Evolutionary conservation across 2,113 vertebrate genomes (phyloP), one percentile per base, ranked within the genome.

Genomic region (Martes martes): DNA sequence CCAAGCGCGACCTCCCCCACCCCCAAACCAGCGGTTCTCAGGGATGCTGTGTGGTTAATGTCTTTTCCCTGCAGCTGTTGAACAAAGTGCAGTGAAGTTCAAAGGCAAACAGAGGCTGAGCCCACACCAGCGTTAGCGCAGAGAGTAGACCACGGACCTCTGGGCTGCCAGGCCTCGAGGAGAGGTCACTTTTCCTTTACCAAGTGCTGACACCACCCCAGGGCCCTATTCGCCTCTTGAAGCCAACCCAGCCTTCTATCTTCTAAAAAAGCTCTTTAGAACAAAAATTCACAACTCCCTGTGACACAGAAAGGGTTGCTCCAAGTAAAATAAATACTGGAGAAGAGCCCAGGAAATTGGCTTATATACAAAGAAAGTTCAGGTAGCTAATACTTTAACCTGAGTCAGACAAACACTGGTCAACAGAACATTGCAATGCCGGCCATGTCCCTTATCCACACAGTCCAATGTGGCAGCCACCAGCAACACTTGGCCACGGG

Each of bases 1-100:
- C 33, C n/a, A 24, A 36, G 52, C 11, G 2, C 1, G 2, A 50
- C 28, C 16, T 79, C 47, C 9, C 45, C 76, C 16, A 2, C 26
- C 19, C 13, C 11, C 31, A 69, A 47, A 19, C 6, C 0, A 1
- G 9, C 11, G 1, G 11, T 21, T n/a, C 47, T 28, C 26, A 1
- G 42, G 1, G 6, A 19, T 0, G 59, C 83, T n/a, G 9, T 8
- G 42, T 2, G 1, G 23, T 31, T 33, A 21, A 0, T 0, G 4
- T 36, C 11, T 61, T 67, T 11, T 65, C 26, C 4, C 0, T 2
- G 33, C 36, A 7, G 45, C 15, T 84, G 33, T 65, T 14, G n/a
- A 83, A 47, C 69, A 42, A 83, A 45, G n/a, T 2, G 8, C 36
- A 55, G 19, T 33, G 26, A 39, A 1, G 9, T 19, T 91, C 76